Evolutionary conservation across 2,113 vertebrate genomes (phyloP).

Genomic region (Hydrochoerus hydrochaeris): DNA sequence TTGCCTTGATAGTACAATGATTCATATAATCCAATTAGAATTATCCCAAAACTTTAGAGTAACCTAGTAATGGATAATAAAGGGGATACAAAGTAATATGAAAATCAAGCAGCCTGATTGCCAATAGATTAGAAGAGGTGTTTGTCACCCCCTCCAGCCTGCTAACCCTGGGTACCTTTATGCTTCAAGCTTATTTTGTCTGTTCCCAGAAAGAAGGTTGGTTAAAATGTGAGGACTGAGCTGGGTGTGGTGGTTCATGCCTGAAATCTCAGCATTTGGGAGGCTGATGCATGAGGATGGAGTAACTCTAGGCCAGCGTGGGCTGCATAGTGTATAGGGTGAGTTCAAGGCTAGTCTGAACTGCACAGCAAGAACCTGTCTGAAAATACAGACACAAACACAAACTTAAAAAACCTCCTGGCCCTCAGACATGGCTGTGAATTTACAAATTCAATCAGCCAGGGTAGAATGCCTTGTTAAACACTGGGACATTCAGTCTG

Average conservation of each 20-base stretch:
- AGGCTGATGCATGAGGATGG: background rate
- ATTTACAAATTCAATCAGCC: background rate
- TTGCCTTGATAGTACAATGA: background rate
- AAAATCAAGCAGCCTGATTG: background rate
- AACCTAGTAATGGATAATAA: background rate
- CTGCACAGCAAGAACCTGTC: too few species aligned
- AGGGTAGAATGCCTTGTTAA: background rate
- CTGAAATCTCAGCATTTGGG: background rate
- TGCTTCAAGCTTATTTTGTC: background rate
- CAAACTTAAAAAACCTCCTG: background rate
- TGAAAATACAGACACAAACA: too few species aligned
- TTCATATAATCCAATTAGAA: background rate
- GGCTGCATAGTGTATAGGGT: too few species aligned
- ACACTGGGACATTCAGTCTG: background rate
- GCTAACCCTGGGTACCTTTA: background rate
- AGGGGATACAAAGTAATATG: background rate
- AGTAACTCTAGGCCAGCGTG: background rate
- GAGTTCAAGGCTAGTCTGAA: background rate
- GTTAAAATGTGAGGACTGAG: background rate
- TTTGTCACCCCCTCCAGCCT: background rate
- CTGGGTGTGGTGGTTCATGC: background rate
- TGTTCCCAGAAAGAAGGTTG: constrained; percentile 13
- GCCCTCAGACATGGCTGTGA: background rate
- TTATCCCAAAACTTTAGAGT: background rate
- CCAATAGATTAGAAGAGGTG: background rate